Evolutionary conservation across 2,888 invertebrate species (phyloP).

Genomic region (Tenthredo amoena): DNA sequence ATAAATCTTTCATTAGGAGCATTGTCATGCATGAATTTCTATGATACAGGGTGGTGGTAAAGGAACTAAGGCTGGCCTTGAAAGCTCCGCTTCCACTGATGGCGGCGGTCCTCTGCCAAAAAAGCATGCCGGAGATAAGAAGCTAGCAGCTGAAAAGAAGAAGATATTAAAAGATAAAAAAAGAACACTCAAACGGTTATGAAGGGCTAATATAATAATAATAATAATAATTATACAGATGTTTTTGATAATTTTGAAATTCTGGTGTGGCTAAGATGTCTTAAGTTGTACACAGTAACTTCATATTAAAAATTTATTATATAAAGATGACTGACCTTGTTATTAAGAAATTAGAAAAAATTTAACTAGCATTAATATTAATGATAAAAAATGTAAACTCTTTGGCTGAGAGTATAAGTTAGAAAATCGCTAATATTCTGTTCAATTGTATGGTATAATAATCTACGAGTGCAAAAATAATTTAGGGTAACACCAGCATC

Average conservation of each 20-base stretch:
- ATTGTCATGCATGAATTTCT: constrained; percentile 9
- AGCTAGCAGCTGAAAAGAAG: constrained; percentile 85
- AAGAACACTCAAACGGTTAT: constrained; percentile 91
- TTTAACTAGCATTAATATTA: constrained; percentile 56
- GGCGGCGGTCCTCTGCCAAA: constrained; percentile 89
- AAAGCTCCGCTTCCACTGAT: constrained; percentile 73
- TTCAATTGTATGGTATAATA: constrained; percentile 39
- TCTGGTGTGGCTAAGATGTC: constrained; percentile 71
- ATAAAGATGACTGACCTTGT: constrained; percentile 69
- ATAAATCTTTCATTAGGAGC: too few species aligned
- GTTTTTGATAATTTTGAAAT: constrained; percentile 55
- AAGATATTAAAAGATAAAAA: constrained; percentile 91
- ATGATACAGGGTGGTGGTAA: constrained; percentile 71
- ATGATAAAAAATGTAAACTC: constrained; percentile 12
- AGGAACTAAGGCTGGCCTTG: constrained; percentile 76
- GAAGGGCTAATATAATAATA: constrained; percentile 77
- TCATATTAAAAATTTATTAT: constrained; percentile 70
- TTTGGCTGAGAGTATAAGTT: constrained; percentile 45
- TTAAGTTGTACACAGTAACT: constrained; percentile 70
- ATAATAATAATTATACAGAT: constrained; percentile 62
- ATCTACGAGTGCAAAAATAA: constrained; percentile 46
- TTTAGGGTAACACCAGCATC: constrained; percentile 38
- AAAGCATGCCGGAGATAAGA: constrained; percentile 92
- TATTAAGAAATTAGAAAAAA: constrained; percentile 66
- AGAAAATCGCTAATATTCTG: constrained; percentile 15